These are phyloP conservation scores for Macrosiphum euphorbiae DNA, from an alignment of 2,888 invertebrate genomes.

Conservation along the genomic window DNA sequence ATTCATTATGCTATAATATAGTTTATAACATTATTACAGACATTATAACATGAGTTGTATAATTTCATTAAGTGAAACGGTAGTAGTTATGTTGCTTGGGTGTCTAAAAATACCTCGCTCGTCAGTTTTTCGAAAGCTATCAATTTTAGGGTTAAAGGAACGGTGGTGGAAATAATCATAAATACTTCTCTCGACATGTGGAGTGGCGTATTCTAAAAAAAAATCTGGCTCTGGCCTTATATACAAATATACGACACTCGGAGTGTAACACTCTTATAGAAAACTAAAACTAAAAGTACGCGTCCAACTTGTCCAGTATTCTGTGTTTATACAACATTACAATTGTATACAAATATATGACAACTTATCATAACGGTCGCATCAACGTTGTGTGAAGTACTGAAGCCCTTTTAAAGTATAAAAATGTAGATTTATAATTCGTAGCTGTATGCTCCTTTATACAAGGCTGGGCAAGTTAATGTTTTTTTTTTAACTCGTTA, in stretches of 20 bases:
- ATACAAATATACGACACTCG: not conserved
- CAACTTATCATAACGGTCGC: not conserved
- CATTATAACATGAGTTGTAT: not conserved
- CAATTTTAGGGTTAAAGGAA: conserved; percentile 14
- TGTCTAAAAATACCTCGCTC: conserved; percentile 14
- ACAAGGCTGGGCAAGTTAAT: too few species aligned
- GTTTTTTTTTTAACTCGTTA: too few species aligned
- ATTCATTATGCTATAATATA: not conserved
- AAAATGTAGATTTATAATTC: not conserved
- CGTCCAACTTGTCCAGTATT: not conserved
- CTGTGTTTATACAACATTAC: not conserved
- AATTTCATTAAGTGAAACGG: conserved; percentile 12
- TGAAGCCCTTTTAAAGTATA: not conserved
- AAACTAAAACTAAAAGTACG: not conserved
- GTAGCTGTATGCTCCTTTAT: not conserved
- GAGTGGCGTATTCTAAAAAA: conserved; percentile 10
- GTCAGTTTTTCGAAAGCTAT: conserved; percentile 35
- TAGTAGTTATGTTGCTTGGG: not conserved
- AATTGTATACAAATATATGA: not conserved
- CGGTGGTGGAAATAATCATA: conserved; percentile 37
- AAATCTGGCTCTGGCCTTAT: not conserved
- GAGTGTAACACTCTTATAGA: not conserved
- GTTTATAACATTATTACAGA: not conserved
- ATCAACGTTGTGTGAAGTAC: not conserved
- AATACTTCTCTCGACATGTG: conserved; percentile 31